A percentile compares a stretch with the other conserved stretches of the same genome.
These are phyloP conservation scores for Thera obeliscata DNA, from an alignment of 2,888 invertebrate species.

Conservation along the genomic window DNA sequence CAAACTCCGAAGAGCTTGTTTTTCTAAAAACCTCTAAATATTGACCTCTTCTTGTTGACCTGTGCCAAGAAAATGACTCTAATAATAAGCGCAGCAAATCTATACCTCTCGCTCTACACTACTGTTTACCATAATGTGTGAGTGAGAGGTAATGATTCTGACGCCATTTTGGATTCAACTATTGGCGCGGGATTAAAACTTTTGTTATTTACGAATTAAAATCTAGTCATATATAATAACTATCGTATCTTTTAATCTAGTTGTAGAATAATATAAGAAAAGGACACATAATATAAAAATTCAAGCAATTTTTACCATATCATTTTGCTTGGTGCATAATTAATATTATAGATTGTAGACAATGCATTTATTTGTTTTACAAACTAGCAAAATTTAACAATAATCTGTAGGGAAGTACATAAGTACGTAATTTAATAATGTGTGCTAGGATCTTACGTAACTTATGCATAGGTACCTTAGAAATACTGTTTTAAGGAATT, in stretches of 20 bases:
- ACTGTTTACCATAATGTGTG: too few species aligned
- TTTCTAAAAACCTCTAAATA: constrained; percentile 5
- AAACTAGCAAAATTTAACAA: constrained; percentile 15
- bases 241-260: constrained; percentile 17
- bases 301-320: constrained; percentile 41
- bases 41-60: background rate
- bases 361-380: constrained; percentile 40
- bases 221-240: constrained; percentile 3
- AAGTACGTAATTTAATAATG: background rate
- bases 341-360: constrained; percentile 30
- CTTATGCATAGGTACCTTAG: background rate
- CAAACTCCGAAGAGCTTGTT: constrained; percentile 23
- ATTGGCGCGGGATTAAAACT: too few species aligned
- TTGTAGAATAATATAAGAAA: constrained; percentile 14
- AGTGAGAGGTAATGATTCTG: too few species aligned
- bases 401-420: background rate
- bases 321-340: constrained; percentile 38
- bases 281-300: constrained; percentile 14
- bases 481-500: constrained; percentile 17
- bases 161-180: too few species aligned
- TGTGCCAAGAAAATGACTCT: too few species aligned
- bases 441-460: too few species aligned
- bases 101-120: too few species aligned
- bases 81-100: too few species aligned
- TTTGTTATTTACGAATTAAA: background rate